Base-by-base conservation (phyloP, 2,888 invertebrate genomes). In the Reticulitermes lucifugus region DNA sequence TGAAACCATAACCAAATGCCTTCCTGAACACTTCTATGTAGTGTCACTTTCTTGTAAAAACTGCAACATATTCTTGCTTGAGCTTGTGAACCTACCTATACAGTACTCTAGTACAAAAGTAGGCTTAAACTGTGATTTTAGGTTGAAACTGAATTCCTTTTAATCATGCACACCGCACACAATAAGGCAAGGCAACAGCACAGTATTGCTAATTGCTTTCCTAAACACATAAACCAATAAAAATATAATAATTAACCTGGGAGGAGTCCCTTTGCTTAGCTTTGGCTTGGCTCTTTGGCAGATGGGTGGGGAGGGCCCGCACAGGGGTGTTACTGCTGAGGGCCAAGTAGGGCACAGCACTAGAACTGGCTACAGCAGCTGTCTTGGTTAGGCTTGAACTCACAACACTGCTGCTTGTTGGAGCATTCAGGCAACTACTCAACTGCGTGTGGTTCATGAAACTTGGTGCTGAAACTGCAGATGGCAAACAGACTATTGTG, bases 241-340 rank as follows among this genome's bases (percentile, higher is more conserved):
- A 65, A 6, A 60, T 60, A 65, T n/a, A 65, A 65, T n/a, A 65
- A 65, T 65, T 65, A 65, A 86, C 86, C 86, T 86, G 86, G 35
- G 85, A 79, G 12, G 84, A 35, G 51, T 86, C 85, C 59, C 84
- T 84, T 18, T 79, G 43, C 70, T 86, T 86, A 9, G 86, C 84
- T 89, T 91, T 91, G 87, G 90, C 88, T 88, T 91, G 91, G 21
- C 89, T 88, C 88, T 91, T 91, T 77, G 88, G 87, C 51, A 88
- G 80, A 87, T 91, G 86, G 14, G 88, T 90, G 22, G 92, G 89
- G 70, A 92, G 90, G 5, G 92, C 92, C 79, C 92, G 89, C 71
- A 92, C 91, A 10, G 92, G 92, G 86, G 92, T 92, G 86, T 91
- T 92, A 73, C 92, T 91, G 85, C 92, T 92, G 71, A 92, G 88